Base-by-base conservation (phyloP, 2,888 invertebrate species). In the Glomeris marginata region DNA sequence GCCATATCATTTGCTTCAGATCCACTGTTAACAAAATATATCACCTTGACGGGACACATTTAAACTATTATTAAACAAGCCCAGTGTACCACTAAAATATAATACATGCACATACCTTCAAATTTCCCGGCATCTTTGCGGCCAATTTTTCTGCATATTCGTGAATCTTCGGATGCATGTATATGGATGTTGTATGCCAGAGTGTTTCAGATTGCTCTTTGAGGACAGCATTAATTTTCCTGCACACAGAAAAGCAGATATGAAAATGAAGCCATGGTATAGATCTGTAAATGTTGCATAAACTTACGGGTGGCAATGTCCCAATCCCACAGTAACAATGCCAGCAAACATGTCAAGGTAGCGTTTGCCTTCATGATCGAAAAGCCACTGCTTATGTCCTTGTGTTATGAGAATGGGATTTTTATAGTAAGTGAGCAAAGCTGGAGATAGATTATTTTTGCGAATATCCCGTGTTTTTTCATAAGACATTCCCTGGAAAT, bases 1-100 rank as follows among this genome's bases (percentile, higher is more conserved):
- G 97, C 97, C 51, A 98, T 70, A 65, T 98, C 97, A 63, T 95
- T 97, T 0, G 97, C 95, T 69, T 98, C 97, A 4, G 91, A 87
- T 0, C 97, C 97, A 61, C 94, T 95, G 68, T 97, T 97, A 1
- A 90, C 85, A 59, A 95, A 78, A 64, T 91, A 94, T 2, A 86
- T 84, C 22, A 85, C 82, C 85, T 86, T 63, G 13, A 45, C 35
- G 15, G 13, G 45, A 34, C 52, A 55, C n/a, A 15, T 5, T 8
- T 36, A 18, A 5, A 5, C 3, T 28, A 28, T 28, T 8, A 28
- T 5, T 28, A 8, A 5, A 5, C 8, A 5, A 28, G 28, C 4
- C 28, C 28, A 28, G 28, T 28, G 8, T 5, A 28, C 8, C 3
- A 28, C 3, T 28, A 3, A 28, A 28, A 28, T 8, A 8, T 28